These are phyloP conservation scores for Nothocercus nigrocapillus DNA, from an alignment of 2,113 vertebrate genomes.

Conservation along the genomic window DNA sequence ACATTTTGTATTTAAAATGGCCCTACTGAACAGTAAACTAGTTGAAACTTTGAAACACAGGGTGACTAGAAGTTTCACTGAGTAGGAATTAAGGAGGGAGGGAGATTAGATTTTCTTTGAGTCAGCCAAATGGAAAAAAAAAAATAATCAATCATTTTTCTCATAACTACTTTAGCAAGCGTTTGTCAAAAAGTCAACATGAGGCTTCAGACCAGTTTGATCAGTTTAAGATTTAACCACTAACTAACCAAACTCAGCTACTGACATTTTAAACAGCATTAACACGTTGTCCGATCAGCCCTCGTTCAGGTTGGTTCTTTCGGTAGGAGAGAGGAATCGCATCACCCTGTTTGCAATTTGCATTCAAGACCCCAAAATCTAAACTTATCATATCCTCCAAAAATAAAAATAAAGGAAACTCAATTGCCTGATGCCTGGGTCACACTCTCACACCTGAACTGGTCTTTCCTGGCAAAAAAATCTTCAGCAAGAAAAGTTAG, in stretches of 20 bases:
- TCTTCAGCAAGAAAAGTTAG: not conserved
- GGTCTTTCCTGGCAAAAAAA: not conserved
- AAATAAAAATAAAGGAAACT: not conserved
- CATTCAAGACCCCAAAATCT: not conserved
- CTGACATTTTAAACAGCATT: not conserved
- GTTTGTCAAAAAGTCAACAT: not conserved
- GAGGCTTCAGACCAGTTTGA: not conserved
- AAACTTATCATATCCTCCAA: rapidly evolving
- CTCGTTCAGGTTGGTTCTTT: not conserved
- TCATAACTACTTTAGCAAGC: not conserved
- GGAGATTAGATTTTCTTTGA: not conserved
- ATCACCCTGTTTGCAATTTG: not conserved
- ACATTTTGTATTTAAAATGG: not conserved
- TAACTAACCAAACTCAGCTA: not conserved
- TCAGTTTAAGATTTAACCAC: not conserved
- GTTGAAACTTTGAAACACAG: not conserved
- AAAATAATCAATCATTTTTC: not conserved
- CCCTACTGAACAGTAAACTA: not conserved
- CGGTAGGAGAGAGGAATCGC: not conserved
- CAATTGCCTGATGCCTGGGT: not conserved
- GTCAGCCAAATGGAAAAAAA: not conserved
- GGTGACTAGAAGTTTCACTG: not conserved
- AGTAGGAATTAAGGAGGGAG: not conserved
- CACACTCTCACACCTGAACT: not conserved
- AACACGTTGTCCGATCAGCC: not conserved